A percentile compares a stretch with the other conserved stretches of the same genome.
These are phyloP conservation scores for Hyperoplus lanceolatus DNA, from an alignment of 2,797 vertebrate species.

Conservation along the genomic window DNA sequence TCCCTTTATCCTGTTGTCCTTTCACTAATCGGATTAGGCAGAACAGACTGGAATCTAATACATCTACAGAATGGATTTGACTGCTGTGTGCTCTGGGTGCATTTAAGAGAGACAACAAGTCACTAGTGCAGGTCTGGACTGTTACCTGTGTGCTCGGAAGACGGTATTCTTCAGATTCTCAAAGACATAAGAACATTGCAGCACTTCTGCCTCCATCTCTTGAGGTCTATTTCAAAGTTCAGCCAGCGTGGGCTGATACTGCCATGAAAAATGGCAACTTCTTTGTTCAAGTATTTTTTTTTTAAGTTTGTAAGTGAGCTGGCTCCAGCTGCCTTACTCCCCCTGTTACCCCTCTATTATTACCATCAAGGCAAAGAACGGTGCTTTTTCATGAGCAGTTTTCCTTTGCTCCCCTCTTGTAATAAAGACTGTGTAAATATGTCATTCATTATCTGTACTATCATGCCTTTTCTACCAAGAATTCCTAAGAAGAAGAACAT, in stretches of 20 bases:
- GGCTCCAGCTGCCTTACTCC: conserved; percentile 53
- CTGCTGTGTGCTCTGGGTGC: conserved; percentile 63
- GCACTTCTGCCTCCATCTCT: conserved; percentile 36
- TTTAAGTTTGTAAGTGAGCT: conserved; percentile 61
- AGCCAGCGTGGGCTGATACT: conserved; percentile 61
- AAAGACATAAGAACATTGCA: conserved; percentile 52
- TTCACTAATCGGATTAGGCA: conserved; percentile 76
- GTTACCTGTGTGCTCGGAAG: conserved; percentile 57
- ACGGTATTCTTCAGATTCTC: conserved; percentile 53
- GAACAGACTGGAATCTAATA: conserved; percentile 75
- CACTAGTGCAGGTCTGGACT: conserved; percentile 71
- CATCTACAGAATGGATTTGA: conserved; percentile 69
- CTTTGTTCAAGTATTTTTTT: conserved; percentile 66
- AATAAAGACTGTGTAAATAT: conserved; percentile 74
- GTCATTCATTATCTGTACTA: conserved; percentile 45
- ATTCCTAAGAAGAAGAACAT: conserved; percentile 56
- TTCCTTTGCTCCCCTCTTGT: conserved; percentile 19
- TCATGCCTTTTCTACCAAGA: conserved; percentile 70
- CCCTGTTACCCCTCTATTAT: conserved; percentile 55
- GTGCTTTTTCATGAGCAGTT: conserved; percentile 44
- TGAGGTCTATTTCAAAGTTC: conserved; percentile 58
- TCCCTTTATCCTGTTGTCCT: conserved; percentile 68
- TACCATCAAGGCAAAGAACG: conserved; percentile 55
- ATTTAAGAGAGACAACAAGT: conserved; percentile 62
- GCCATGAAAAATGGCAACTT: conserved; percentile 69